These are phyloP conservation scores for Fulmarus glacialis DNA, from an alignment of 2,113 vertebrate genomes.

Conservation along the genomic window DNA sequence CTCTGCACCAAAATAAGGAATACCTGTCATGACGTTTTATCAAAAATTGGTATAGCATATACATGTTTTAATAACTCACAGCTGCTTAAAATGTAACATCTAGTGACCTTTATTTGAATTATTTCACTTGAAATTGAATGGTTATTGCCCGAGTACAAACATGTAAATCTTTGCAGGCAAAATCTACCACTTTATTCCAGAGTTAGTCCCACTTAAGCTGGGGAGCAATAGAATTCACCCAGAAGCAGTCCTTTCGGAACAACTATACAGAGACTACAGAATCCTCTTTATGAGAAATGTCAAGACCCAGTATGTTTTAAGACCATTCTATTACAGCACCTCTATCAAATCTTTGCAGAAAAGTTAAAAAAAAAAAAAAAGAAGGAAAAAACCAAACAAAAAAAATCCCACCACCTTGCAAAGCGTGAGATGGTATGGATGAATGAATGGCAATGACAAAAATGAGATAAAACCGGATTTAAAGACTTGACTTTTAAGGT, in stretches of 20 bases:
- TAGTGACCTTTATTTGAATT: neutral
- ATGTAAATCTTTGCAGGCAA: neutral
- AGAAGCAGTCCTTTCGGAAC: neutral
- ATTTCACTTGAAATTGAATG: neutral
- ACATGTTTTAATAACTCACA: neutral
- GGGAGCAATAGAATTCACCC: neutral
- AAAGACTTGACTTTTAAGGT: neutral
- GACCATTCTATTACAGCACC: neutral
- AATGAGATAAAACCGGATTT: neutral
- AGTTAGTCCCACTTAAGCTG: neutral
- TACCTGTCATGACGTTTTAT: neutral
- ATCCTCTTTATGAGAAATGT: neutral
- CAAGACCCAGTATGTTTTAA: neutral
- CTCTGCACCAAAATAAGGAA: neutral
- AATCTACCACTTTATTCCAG: neutral
- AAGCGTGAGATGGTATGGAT: neutral
- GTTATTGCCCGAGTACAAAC: neutral
- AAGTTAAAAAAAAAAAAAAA: neutral
- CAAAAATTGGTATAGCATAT: neutral
- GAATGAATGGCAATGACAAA: neutral
- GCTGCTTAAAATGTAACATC: neutral
- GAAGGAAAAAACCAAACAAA: too few relatives aligned
- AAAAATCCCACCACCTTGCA: neutral
- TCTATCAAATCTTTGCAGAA: neutral
- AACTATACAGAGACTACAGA: neutral